Percentiles rank a stretch among this genome's conserved stretches.
Evolutionary conservation across 2,888 invertebrate genomes (phyloP).

Genomic region (Cheilosia vulpina): DNA sequence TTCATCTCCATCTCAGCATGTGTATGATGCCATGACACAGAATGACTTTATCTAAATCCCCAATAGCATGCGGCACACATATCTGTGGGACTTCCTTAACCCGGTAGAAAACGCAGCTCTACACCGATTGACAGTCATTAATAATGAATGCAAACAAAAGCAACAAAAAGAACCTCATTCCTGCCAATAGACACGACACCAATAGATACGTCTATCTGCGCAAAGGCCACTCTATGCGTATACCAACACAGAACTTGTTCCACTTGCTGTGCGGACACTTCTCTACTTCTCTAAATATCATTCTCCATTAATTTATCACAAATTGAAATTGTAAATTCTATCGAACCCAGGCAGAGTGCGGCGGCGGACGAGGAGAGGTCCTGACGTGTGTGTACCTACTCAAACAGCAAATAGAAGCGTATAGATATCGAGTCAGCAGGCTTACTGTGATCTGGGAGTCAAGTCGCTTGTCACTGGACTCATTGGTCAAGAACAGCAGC

Average conservation of each 20-base stretch:
- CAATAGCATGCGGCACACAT: conserved; percentile 54
- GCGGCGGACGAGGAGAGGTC: not conserved
- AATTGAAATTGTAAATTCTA: conserved; percentile 66
- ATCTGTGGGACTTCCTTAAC: conserved; percentile 56
- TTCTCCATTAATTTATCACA: conserved; percentile 72
- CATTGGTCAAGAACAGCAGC: conserved; percentile 69
- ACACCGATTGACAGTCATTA: conserved; percentile 72
- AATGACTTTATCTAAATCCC: conserved; percentile 71
- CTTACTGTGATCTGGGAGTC: conserved; percentile 82
- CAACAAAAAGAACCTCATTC: conserved; percentile 4
- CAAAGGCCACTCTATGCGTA: conserved; percentile 3
- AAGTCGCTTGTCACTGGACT: conserved; percentile 81
- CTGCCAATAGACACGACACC: conserved; percentile 56
- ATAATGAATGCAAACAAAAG: conserved; percentile 60
- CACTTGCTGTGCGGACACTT: conserved; percentile 62
- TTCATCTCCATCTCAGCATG: conserved; percentile 73
- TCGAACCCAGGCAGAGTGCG: conserved; percentile 2
- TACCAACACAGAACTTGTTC: conserved; percentile 41
- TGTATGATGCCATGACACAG: conserved; percentile 50
- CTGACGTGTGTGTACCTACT: not conserved
- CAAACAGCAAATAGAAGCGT: conserved; percentile 51
- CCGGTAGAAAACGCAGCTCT: conserved; percentile 56
- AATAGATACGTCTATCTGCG: conserved; percentile 51
- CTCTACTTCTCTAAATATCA: conserved; percentile 42
- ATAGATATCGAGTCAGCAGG: conserved; percentile 30